These are phyloP conservation scores for Champsocephalus esox DNA, from an alignment of 2,797 vertebrate genomes.

Conservation along the genomic window DNA sequence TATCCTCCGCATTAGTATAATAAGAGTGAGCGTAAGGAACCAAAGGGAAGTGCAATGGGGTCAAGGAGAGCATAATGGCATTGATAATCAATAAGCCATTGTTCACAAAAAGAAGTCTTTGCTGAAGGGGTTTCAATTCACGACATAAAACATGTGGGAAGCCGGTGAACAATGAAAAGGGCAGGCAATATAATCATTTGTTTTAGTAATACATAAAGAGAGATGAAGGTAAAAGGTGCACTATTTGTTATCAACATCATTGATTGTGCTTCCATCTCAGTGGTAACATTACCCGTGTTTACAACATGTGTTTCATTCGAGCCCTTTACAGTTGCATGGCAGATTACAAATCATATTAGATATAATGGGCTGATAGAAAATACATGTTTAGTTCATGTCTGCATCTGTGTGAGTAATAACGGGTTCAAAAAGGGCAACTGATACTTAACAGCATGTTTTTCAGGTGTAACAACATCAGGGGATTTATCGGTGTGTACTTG, in stretches of 20 bases:
- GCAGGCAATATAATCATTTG: background rate
- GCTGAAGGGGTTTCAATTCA: constrained; percentile 22
- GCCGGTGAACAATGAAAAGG: constrained; percentile 5
- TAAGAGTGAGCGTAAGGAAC: background rate
- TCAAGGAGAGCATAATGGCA: constrained; percentile 37
- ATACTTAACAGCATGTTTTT: background rate
- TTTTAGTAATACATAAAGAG: background rate
- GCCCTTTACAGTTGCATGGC: background rate
- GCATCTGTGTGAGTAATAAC: constrained; percentile 21
- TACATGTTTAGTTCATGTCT: constrained; percentile 10
- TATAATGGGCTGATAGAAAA: background rate
- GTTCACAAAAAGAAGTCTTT: constrained; percentile 49
- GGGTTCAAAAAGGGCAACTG: constrained; percentile 34
- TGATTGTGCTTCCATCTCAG: constrained; percentile 21
- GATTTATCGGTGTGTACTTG: background rate
- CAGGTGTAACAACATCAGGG: background rate
- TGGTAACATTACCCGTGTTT: constrained; percentile 21
- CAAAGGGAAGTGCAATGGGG: background rate
- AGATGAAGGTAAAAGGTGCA: background rate
- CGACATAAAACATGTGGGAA: constrained; percentile 15
- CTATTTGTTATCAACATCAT: background rate
- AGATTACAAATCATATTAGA: background rate
- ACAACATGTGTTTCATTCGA: constrained; percentile 1
- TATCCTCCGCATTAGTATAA: background rate
- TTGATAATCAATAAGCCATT: constrained; percentile 71